phyloP scores from a whole-genome alignment of 2,797 vertebrate genomes.

The Schizothorax lantsangensis region DNA sequence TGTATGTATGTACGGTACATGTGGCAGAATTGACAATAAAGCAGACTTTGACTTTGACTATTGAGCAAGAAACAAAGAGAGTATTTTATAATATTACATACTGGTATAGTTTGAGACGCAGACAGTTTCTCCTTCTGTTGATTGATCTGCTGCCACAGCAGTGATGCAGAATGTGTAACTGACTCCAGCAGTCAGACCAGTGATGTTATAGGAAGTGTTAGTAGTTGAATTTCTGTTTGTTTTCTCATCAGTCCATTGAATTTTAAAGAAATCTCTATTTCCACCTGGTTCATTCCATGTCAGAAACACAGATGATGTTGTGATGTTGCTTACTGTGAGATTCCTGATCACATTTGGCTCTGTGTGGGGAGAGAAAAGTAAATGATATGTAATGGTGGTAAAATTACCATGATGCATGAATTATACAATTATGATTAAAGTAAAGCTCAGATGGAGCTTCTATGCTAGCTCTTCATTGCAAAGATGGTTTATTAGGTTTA shows the following conservation, averaged over 20 bases:
- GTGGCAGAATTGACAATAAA: too few relatives aligned
- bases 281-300: constrained; percentile 58
- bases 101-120: constrained; percentile 35
- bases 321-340: constrained; percentile 22
- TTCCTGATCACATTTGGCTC: constrained; percentile 50
- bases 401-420: not conserved
- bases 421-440: too few relatives aligned
- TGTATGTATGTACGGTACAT: too few relatives aligned
- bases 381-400: not conserved
- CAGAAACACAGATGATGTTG: constrained; percentile 57
- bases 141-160: constrained; percentile 4
- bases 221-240: constrained; percentile 18
- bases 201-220: not conserved
- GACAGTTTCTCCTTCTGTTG: constrained; percentile 20
- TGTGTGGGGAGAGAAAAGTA: constrained; percentile 6
- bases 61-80: too few relatives aligned
- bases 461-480: too few relatives aligned
- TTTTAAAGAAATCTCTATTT: not conserved
- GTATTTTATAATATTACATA: constrained; percentile 21
- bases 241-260: not conserved
- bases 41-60: too few relatives aligned
- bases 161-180: constrained; percentile 48
- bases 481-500: too few relatives aligned
- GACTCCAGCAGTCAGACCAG: constrained; percentile 38
- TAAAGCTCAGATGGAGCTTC: too few relatives aligned